A percentile compares a stretch with the other conserved stretches of the same genome.
Evolutionary conservation across 2,113 vertebrate species (phyloP).

Genomic region (Gasterosteus nipponicus): DNA sequence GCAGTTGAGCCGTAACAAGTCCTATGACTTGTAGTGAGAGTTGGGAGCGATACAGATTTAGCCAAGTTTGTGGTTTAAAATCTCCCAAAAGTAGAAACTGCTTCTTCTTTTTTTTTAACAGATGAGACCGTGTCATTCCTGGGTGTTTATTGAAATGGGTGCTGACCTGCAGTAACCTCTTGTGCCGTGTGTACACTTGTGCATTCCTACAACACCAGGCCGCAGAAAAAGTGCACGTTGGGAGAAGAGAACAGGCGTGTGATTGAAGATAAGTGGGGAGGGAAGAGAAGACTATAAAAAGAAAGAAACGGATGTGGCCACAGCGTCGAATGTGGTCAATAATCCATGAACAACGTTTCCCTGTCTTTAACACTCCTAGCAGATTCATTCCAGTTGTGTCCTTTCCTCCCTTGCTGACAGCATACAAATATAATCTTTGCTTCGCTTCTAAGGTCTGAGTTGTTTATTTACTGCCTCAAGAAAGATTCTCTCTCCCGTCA

Average conservation of each 20-base stretch:
- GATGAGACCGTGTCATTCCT: neutral
- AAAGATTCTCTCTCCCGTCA: neutral
- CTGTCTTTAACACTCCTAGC: neutral
- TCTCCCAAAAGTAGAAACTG: neutral
- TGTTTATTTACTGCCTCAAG: neutral
- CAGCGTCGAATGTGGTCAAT: constrained; percentile 12
- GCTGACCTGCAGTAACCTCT: constrained; percentile 51
- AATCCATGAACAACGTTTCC: constrained; percentile 37
- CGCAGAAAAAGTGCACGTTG: constrained; percentile 37
- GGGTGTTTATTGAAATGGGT: constrained; percentile 18
- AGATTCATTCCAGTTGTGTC: constrained; percentile 26
- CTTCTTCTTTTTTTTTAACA: neutral
- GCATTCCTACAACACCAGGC: constrained; percentile 42
- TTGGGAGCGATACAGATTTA: constrained; percentile 5
- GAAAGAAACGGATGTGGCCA: constrained; percentile 1
- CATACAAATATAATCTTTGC: constrained; percentile 15
- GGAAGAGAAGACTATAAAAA: constrained; percentile 2
- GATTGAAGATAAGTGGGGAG: constrained; percentile 33
- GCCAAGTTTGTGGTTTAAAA: neutral
- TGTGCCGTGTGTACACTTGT: constrained; percentile 15
- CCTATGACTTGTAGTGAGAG: constrained; percentile 4
- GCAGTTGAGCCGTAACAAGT: constrained; percentile 32
- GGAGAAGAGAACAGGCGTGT: constrained; percentile 37
- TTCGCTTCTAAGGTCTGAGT: neutral
- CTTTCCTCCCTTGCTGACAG: constrained; percentile 5